Conservation (phyloP, 2,888 invertebrate species). For the Euplagia quadripunctaria region DNA sequence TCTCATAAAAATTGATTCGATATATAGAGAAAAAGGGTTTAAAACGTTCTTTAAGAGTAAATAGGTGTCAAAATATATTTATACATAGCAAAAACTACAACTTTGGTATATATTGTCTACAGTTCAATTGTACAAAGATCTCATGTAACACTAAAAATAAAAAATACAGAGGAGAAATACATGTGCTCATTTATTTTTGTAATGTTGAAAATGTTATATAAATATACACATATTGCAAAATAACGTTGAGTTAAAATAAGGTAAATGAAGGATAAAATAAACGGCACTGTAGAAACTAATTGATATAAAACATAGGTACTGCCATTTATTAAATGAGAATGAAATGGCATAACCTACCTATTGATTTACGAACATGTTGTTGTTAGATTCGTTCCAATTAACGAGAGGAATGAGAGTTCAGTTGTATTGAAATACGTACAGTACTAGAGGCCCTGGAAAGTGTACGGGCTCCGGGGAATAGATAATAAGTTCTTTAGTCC, state of each 20-base stretch:
- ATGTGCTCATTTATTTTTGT: neutral
- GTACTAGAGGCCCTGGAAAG: neutral
- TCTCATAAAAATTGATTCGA: too few relatives aligned
- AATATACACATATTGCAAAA: neutral
- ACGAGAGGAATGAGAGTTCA: neutral
- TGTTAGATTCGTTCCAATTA: neutral
- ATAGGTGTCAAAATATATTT: too few relatives aligned
- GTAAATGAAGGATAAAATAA: neutral
- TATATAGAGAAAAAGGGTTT: too few relatives aligned
- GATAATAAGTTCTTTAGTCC: neutral
- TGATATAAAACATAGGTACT: neutral
- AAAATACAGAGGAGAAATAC: neutral
- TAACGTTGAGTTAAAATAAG: neutral
- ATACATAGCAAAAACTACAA: too few relatives aligned
- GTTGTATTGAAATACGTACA: neutral
- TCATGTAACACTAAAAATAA: neutral
- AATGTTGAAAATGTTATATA: neutral
- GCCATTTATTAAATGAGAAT: too few relatives aligned
- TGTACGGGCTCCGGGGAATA: neutral
- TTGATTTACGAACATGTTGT: neutral
- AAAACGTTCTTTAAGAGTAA: too few relatives aligned
- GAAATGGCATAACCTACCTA: neutral
- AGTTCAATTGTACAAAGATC: neutral
- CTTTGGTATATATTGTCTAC: too few relatives aligned
- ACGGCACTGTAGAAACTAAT: neutral